Conservation (phyloP, 2,113 vertebrate genomes). For the Uropsilus gracilis region DNA sequence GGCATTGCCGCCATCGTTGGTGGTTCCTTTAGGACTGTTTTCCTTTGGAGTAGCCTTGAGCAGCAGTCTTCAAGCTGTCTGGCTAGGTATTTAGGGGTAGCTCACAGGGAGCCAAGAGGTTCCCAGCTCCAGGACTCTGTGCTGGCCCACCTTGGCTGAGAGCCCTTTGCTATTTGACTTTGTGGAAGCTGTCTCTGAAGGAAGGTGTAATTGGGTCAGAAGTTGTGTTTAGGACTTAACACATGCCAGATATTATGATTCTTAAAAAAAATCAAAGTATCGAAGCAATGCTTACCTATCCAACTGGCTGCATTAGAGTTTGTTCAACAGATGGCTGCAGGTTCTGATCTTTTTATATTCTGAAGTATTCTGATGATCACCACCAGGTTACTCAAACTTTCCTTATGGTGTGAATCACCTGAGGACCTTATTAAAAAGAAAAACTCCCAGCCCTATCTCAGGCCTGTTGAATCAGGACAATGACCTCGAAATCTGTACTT, state of each 20-base stretch:
- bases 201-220: slow-evolving; percentile 21
- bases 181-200: background rate
- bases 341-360: background rate
- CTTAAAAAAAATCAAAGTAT: background rate
- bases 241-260: background rate
- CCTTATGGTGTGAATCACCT: background rate
- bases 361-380: background rate
- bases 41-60: background rate
- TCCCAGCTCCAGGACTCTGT: background rate
- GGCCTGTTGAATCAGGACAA: background rate
- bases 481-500: background rate
- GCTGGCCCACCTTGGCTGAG: background rate
- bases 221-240: background rate
- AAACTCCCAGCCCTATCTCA: background rate
- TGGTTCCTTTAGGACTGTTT: background rate
- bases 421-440: background rate
- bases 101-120: background rate
- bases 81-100: background rate
- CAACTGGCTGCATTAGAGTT: background rate
- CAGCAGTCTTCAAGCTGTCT: background rate
- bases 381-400: background rate
- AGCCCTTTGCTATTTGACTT: slow-evolving; percentile 3
- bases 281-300: background rate
- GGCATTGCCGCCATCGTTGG: background rate
- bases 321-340: background rate